Evolutionary conservation across 2,113 vertebrate genomes (phyloP), one percentile per base, ranked within the genome.

Genomic region (Machaerirhynchus nigripectus): DNA sequence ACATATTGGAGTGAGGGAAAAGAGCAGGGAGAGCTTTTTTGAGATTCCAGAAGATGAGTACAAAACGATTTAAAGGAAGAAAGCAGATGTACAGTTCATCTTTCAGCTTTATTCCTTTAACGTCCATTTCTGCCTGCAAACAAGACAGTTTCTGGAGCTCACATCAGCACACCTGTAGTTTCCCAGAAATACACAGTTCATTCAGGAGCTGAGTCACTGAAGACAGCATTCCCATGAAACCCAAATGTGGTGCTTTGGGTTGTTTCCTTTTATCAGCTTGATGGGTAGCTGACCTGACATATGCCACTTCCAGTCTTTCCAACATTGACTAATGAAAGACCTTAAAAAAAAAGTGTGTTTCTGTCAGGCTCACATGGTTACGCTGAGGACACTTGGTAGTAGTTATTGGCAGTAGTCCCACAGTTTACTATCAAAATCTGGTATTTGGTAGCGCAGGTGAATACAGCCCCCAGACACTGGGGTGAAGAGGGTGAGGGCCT

Each of bases 231-330:
- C 19, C 40, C 37, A 63, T 33, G 42, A 63, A 70, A 65, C 30
- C 35, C 84, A 50, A 42, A 50, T 26, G 50, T 0, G 1, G 21
- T 65, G 59, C 28, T 84, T 52, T 65, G 46, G 30, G n/a, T 91
- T 77, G 60, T 92, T 87, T 40, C 63, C 35, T 80, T 86, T n/a
- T 59, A 30, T 28, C 42, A 15, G 3, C 31, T 74, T 91, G 87
- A 89, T 46, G 89, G 23, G 33, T 61, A 69, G 42, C 84, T 94
- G 80, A 71, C 76, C 84, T 96, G 91, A 94, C 93, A 65, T 49
- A 12, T 61, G 80, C 73, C 64, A 67, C 68, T 65, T 81, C 55
- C 16, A 49, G 55, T 86, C 83, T 61, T 92, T 90, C 75, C 50
- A 53, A 19, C 28, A 15, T 7, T 22, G 70, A n/a, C 67, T 92